Base-by-base conservation (phyloP, 2,797 vertebrate species). In the Okamejei kenojei region DNA sequence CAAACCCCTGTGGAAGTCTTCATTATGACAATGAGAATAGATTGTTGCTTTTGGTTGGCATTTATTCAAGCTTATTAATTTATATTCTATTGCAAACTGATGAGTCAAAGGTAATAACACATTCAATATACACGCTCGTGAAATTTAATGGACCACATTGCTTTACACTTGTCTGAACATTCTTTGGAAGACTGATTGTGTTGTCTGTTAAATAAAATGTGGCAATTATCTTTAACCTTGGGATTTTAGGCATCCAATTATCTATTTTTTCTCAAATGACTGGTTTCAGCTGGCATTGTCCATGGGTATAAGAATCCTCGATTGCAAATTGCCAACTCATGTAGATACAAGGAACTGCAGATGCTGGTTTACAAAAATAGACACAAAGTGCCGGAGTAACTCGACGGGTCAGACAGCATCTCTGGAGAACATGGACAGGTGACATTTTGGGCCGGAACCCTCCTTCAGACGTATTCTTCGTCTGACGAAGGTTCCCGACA, bases 61-160 rank as follows among this genome's bases (percentile, higher is more conserved):
- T 88, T 88, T 88, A 35, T 17, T 32, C n/a, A 35, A 21, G 84
- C n/a, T 88, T 63, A 68, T 68, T 88, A 68, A 68, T 88, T 88
- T 88, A 32, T 35, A 65, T 68, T 21, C n/a, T 15, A 21, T 21
- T 19, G n/a, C 84, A 88, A 88, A 63, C 9, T n/a, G 29, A 88
- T 65, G 84, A 88, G 29, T 65, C 84, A 88, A 88, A 88, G 1
- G n/a, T 32, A 35, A 88, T 68, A 68, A 63, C 61, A 68, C 10
- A 10, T 68, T 88, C n/a, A 88, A 68, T 9, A 29, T 68, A 9
- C 17, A 88, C 7, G 23, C n/a, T 35, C 35, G 15, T 35, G 84
- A 68, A 88, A 68, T 19, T 65, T 88, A 68, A 88, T 68, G 84
- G 61, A 21, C 15, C 63, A 1, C 29, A 68, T 32, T 88, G 61